phyloP scores from a whole-genome alignment of 2,888 invertebrate genomes.

The Noctua pronuba region DNA sequence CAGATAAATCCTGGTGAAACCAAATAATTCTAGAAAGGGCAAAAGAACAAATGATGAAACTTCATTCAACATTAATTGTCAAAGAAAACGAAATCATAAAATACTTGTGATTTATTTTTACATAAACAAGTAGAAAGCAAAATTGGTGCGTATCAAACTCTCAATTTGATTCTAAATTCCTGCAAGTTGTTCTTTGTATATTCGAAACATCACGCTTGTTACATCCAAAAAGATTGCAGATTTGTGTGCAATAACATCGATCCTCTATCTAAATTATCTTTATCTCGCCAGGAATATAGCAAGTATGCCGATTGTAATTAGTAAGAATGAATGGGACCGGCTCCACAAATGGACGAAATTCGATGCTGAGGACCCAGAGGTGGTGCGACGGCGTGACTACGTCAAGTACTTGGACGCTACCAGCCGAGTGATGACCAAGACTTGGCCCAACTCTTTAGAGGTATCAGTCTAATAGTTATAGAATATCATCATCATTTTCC shows the following conservation, averaged over 20 bases:
- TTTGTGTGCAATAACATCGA: neutral
- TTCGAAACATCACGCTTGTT: neutral
- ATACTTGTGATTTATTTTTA: constrained; percentile 4
- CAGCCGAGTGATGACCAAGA: constrained; percentile 82
- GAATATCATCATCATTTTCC: too few relatives aligned
- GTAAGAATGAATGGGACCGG: constrained; percentile 73
- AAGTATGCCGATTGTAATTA: constrained; percentile 81
- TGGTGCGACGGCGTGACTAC: constrained; percentile 76
- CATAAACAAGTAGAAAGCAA: neutral
- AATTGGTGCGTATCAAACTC: constrained; percentile 2
- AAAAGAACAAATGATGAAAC: constrained; percentile 10
- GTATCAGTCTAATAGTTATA: constrained; percentile 53
- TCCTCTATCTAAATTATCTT: neutral
- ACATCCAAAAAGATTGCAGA: neutral
- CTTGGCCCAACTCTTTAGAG: constrained; percentile 87
- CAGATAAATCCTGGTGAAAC: constrained; percentile 21
- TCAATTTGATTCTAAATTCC: neutral
- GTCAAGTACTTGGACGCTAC: constrained; percentile 75
- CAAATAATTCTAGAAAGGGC: constrained; percentile 33
- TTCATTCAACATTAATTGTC: constrained; percentile 25
- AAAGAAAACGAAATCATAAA: neutral
- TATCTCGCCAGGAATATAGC: neutral
- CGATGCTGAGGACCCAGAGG: constrained; percentile 79
- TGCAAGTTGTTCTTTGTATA: neutral
- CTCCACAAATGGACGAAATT: constrained; percentile 73